These are phyloP conservation scores for Petromus typicus DNA, from an alignment of 2,113 vertebrate species.

Conservation along the genomic window DNA sequence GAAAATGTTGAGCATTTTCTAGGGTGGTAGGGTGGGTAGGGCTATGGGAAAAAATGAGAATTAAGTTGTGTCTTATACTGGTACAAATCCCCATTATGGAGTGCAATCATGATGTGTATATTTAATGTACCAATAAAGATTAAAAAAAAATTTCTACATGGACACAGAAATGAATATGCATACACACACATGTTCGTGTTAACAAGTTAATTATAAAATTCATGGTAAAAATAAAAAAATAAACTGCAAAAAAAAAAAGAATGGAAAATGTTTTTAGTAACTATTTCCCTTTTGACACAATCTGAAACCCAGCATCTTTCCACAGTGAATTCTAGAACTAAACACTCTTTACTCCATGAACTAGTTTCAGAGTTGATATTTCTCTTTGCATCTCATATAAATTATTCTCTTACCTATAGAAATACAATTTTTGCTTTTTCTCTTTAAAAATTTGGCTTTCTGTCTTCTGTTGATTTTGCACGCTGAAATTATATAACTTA, in stretches of 20 bases:
- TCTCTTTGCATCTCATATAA: constrained; percentile 33
- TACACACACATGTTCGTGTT: not conserved
- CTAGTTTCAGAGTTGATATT: not conserved
- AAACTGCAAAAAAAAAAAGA: too few species aligned
- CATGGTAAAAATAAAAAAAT: not conserved
- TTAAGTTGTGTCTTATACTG: too few species aligned
- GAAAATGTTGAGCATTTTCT: too few species aligned
- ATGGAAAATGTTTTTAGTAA: not conserved
- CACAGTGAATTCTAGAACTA: not conserved
- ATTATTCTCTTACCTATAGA: constrained; percentile 18
- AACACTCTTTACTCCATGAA: not conserved
- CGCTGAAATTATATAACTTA: not conserved
- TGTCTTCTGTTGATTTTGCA: constrained; percentile 8
- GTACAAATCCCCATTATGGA: too few species aligned
- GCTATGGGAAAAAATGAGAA: too few species aligned
- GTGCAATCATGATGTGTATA: too few species aligned
- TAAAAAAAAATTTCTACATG: not conserved
- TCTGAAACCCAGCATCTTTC: not conserved
- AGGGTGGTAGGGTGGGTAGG: too few species aligned
- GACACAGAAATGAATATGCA: not conserved
- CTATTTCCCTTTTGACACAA: not conserved
- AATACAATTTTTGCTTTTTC: not conserved
- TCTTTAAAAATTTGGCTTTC: not conserved
- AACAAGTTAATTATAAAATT: not conserved
- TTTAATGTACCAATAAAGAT: too few species aligned